Evolutionary conservation across 2,888 invertebrate genomes (phyloP).

Genomic region (Microctonus brassicae): DNA sequence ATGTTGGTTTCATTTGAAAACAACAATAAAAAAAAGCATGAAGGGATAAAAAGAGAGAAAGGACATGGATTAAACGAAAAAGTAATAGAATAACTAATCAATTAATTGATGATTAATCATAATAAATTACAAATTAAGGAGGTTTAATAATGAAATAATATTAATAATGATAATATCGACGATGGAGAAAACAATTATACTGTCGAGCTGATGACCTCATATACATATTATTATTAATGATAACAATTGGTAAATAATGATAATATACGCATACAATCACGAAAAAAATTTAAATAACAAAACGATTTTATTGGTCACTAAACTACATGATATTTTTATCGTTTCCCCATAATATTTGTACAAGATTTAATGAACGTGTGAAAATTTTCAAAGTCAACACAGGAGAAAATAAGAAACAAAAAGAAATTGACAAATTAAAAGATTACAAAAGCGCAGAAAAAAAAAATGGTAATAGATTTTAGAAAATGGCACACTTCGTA

Average conservation of each 20-base stretch:
- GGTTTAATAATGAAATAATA: slow-evolving; percentile 46
- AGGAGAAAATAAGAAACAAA: not conserved
- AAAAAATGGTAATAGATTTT: too few species aligned
- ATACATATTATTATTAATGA: slow-evolving; percentile 53
- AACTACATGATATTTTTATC: slow-evolving; percentile 41
- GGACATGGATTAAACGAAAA: slow-evolving; percentile 33
- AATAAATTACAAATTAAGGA: slow-evolving; percentile 45
- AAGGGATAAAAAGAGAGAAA: slow-evolving; percentile 48
- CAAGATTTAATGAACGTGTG: slow-evolving; percentile 30
- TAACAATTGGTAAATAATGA: slow-evolving; percentile 52
- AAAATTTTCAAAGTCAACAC: slow-evolving; percentile 20
- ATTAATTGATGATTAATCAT: slow-evolving; percentile 50
- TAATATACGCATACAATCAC: slow-evolving; percentile 52
- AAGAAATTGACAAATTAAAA: not conserved
- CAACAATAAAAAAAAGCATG: slow-evolving; percentile 35
- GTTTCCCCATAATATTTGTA: slow-evolving; percentile 43
- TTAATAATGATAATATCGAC: slow-evolving; percentile 45
- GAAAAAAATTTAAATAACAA: slow-evolving; percentile 39
- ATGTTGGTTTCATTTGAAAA: slow-evolving; percentile 12
- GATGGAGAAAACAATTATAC: slow-evolving; percentile 45
- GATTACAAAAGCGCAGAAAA: not conserved
- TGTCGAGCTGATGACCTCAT: slow-evolving; percentile 52
- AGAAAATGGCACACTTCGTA: not conserved
- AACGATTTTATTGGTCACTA: slow-evolving; percentile 40
- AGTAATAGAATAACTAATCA: slow-evolving; percentile 42